Evolutionary conservation across 92 coral and sea anemone genomes (phyloP).

Genomic region (Metridium senile): DNA sequence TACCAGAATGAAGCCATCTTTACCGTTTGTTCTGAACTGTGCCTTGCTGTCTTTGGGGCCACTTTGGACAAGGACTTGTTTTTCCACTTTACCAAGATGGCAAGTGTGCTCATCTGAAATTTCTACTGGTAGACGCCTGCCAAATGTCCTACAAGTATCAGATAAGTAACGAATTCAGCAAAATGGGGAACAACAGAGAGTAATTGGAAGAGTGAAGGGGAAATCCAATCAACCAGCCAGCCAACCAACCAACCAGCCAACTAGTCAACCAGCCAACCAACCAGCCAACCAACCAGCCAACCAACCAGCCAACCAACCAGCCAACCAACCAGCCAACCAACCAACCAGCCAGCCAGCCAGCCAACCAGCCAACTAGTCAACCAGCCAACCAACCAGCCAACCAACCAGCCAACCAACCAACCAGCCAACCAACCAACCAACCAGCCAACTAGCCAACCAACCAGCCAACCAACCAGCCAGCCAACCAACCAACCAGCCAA

Average conservation of each 20-base stretch:
- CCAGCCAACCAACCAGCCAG: not conserved
- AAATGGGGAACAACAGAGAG: too few relatives aligned
- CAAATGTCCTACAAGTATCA: slow-evolving; percentile 63
- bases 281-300: not conserved
- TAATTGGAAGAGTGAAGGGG: too few relatives aligned
- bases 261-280: not conserved
- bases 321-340: not conserved
- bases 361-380: not conserved
- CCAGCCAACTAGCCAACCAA: not conserved
- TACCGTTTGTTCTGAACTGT: slow-evolving; percentile 80
- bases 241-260: not conserved
- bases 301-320: not conserved
- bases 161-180: too few relatives aligned
- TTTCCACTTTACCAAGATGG: slow-evolving; percentile 74
- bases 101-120: slow-evolving; percentile 71
- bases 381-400: not conserved
- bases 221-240: not conserved
- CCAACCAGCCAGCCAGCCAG: not conserved
- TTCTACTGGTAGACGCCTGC: slow-evolving; percentile 59
- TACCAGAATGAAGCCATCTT: slow-evolving; percentile 58
- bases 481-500: not conserved
- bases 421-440: not conserved
- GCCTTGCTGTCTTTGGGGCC: slow-evolving; percentile 45
- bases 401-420: not conserved
- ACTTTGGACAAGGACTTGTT: slow-evolving; percentile 52